Base-by-base conservation (phyloP, 2,888 invertebrate species). In the Hypomecis punctinalis region DNA sequence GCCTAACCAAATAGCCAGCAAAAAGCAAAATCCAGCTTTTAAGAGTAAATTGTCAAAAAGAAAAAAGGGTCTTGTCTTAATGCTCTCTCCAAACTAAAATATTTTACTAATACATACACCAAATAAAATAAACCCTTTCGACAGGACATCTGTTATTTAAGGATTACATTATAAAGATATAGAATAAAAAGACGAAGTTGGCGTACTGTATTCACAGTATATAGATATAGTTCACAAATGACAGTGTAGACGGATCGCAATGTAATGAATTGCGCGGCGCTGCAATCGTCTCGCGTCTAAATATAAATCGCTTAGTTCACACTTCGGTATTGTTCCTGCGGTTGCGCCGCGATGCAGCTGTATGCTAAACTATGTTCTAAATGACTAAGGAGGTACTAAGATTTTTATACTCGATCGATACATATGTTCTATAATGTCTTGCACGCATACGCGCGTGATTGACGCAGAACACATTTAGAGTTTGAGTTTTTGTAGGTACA, bases 291-390 rank as follows among this genome's bases (percentile, higher is more conserved):
- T 70, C 48, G 63, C 66, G 65, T 73, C 83, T 81, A 81, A 77
- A 82, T 78, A 76, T 83, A 82, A 76, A 80, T 63, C 77, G 78
- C 77, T 81, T 82, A 79, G 76, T 76, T 78, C 76, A 75, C 73
- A 72, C 74, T 66, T 74, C 69, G 72, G 72, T 75, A 79, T 77
- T 81, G 79, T 80, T 78, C 76, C 60, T 71, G 63, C 72, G 71
- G 67, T 23, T 71, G 71, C 73, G 67, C 39, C 39, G 70, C 71
- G 57, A 62, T 70, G 70, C 72, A 73, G 74, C 74, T 71, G 73
- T 72, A 76, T 77, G 75, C 73, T 76, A 75, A 74, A 61, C 65
- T 70, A 69, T 67, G 59, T 68, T 62, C 52, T 53, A 63, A 23
- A 48, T n/a, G n/a, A n/a, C n/a, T n/a, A n/a, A 42, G 51, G 70